Conservation (phyloP, 2,113 vertebrate species). For the Suncus etruscus region DNA sequence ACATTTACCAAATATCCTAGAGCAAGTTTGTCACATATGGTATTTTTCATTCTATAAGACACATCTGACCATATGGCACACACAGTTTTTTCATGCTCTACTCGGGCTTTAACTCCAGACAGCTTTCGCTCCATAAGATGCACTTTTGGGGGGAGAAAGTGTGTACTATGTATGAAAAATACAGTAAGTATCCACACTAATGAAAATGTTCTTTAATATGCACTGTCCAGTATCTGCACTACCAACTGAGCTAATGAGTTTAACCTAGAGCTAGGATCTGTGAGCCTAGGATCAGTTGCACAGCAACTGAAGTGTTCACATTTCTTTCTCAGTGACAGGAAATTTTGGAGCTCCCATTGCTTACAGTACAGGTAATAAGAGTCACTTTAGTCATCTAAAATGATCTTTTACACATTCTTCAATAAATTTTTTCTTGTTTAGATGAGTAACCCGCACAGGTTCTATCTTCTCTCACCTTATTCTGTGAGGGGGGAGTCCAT, state of each 20-base stretch:
- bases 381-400: neutral
- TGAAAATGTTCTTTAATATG: neutral
- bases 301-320: neutral
- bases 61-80: too few species aligned
- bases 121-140: too few species aligned
- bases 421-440: neutral
- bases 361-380: neutral
- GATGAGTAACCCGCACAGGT: neutral
- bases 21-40: neutral
- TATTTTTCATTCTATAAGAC: too few species aligned
- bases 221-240: neutral
- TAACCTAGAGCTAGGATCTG: neutral
- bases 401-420: neutral
- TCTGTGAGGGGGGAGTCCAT: neutral
- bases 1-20: neutral
- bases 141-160: too few species aligned
- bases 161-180: too few species aligned
- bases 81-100: too few species aligned
- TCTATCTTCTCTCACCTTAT: neutral
- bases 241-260: neutral
- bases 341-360: neutral
- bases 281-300: too few species aligned
- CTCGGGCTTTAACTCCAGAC: too few species aligned
- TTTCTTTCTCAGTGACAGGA: neutral
- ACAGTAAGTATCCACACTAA: neutral